Conservation (phyloP, 1,140 invertebrate species). For the Brachionus rotundiformis region DNA sequence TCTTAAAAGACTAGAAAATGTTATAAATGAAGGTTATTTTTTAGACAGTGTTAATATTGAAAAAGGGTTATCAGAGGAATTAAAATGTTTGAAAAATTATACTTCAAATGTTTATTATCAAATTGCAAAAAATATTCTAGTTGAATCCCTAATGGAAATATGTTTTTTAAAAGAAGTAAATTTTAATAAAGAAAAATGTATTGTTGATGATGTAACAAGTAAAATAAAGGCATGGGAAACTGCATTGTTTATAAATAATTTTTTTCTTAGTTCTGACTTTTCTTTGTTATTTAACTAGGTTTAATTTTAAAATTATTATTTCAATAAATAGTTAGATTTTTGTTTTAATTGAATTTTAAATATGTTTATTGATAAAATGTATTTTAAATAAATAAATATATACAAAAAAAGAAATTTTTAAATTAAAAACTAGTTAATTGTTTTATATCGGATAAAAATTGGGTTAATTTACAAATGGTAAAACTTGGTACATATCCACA, state of each 20-base stretch:
- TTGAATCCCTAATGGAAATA: not conserved
- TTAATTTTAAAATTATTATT: not conserved
- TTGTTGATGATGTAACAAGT: not conserved
- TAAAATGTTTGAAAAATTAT: not conserved
- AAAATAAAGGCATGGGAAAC: constrained; percentile 1
- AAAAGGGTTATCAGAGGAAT: not conserved
- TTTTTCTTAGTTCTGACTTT: constrained; percentile 5
- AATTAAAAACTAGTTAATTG: not conserved
- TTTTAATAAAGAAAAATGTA: not conserved
- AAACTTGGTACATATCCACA: not conserved
- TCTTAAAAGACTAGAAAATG: constrained; percentile 1
- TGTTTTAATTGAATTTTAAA: too few species aligned
- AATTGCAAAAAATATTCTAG: not conserved
- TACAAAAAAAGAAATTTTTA: not conserved
- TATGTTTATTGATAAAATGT: not conserved
- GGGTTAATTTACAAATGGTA: not conserved
- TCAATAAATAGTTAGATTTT: not conserved
- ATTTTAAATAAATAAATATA: not conserved
- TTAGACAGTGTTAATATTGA: not conserved
- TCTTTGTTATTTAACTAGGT: not conserved
- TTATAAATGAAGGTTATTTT: not conserved
- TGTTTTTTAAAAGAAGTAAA: not conserved
- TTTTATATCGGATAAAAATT: not conserved
- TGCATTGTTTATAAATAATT: not conserved
- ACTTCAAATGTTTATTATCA: not conserved